Evolutionary conservation across 2,113 vertebrate species (phyloP).

Genomic region (Syngnathus typhle): DNA sequence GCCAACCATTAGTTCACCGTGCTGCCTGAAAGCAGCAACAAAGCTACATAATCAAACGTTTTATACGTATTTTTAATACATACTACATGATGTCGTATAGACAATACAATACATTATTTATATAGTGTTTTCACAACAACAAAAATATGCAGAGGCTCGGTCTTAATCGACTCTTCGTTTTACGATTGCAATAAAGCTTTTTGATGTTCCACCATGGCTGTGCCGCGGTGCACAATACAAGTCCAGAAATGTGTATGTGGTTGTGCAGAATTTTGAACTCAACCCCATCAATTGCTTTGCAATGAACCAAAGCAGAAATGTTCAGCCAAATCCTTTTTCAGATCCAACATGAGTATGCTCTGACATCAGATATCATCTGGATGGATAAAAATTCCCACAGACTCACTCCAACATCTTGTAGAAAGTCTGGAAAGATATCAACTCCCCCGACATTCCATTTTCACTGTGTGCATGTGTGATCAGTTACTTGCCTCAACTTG

Average conservation of each 20-base stretch:
- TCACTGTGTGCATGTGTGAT: background rate
- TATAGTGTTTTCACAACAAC: too few species aligned
- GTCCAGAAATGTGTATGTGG: background rate
- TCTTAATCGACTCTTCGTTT: background rate
- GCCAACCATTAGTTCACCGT: too few species aligned
- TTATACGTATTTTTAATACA: background rate
- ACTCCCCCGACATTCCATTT: background rate
- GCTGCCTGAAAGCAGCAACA: too few species aligned
- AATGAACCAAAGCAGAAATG: background rate
- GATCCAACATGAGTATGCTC: background rate
- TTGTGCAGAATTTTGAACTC: background rate
- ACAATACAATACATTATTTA: too few species aligned
- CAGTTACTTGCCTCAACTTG: background rate
- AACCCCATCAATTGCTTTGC: background rate
- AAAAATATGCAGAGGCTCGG: background rate
- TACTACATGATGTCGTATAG: background rate
- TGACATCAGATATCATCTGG: background rate
- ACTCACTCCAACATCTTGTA: background rate
- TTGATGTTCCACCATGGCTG: background rate
- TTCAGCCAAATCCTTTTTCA: background rate
- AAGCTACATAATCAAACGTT: background rate
- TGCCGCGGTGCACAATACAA: background rate
- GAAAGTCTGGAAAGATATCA: background rate
- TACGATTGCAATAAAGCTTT: background rate
- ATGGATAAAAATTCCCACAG: background rate